A percentile compares a stretch with the other conserved stretches of the same genome.
These are phyloP conservation scores for Oostethus manadensis DNA, from an alignment of 2,113 vertebrate species.

Conservation along the genomic window DNA sequence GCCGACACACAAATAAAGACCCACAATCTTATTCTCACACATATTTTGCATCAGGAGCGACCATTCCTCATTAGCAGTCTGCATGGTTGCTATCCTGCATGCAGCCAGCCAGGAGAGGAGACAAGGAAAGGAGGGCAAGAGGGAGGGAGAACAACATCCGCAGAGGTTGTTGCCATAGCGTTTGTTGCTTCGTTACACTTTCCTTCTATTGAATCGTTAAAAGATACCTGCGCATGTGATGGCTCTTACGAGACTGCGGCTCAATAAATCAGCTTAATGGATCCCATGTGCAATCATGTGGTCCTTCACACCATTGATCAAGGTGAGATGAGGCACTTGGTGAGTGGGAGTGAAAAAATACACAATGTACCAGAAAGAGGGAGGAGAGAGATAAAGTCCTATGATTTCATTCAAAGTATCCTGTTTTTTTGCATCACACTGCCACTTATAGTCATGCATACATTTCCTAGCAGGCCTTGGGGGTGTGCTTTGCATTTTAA, in stretches of 20 bases:
- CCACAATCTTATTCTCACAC: slow-evolving; percentile 1
- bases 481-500: slow-evolving; percentile 59
- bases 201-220: slow-evolving; percentile 19
- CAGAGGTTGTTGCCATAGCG: slow-evolving; percentile 51
- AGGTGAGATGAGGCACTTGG: slow-evolving; percentile 28
- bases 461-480: slow-evolving; percentile 37
- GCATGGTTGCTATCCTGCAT: slow-evolving; percentile 42
- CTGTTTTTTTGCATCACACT: slow-evolving; percentile 16
- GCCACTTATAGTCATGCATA: slow-evolving; percentile 47
- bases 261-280: slow-evolving; percentile 18
- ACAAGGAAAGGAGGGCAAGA: slow-evolving; percentile 38
- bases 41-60: slow-evolving; percentile 15
- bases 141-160: slow-evolving; percentile 17
- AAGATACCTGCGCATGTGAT: neutral
- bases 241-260: slow-evolving; percentile 6
- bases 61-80: slow-evolving; percentile 63
- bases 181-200: slow-evolving; percentile 23
- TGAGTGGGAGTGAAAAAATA: neutral
- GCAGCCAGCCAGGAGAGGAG: slow-evolving; percentile 45
- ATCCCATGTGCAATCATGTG: slow-evolving; percentile 10
- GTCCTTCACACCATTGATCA: slow-evolving; percentile 18
- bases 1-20: slow-evolving; percentile 18
- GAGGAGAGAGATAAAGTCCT: too few species aligned
- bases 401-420: neutral
- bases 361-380: neutral